phyloP scores from a whole-genome alignment of 1,140 invertebrate genomes.

The Drosophila pectinifera region DNA sequence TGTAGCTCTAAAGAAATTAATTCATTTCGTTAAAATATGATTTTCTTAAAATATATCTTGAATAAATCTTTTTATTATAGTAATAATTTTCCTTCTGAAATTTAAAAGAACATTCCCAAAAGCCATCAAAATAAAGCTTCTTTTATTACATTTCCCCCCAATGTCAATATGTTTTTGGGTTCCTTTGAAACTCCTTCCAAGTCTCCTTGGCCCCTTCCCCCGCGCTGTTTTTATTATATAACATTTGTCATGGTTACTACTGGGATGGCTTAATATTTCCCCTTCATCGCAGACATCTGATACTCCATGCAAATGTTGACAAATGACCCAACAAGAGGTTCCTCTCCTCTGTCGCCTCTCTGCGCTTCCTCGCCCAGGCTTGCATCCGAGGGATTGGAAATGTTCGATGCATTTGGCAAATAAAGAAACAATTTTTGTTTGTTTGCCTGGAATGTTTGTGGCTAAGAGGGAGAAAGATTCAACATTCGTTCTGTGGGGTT shows the following conservation, averaged over 20 bases:
- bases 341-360: neutral
- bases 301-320: slow-evolving; percentile 70
- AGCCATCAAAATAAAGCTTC: neutral
- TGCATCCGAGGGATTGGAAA: slow-evolving; percentile 38
- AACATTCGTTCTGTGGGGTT: slow-evolving; percentile 25
- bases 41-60: too few relatives aligned
- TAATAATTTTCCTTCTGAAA: neutral
- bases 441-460: slow-evolving; percentile 46
- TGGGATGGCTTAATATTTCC: slow-evolving; percentile 3
- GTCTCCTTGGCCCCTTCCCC: neutral
- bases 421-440: slow-evolving; percentile 37
- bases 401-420: slow-evolving; percentile 68
- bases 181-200: slow-evolving; percentile 1
- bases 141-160: neutral
- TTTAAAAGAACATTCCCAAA: too few relatives aligned
- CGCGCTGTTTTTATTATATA: slow-evolving; percentile 57
- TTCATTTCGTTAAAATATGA: too few relatives aligned
- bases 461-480: neutral
- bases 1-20: too few relatives aligned
- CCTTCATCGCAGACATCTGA: slow-evolving; percentile 59
- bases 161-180: neutral
- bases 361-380: neutral
- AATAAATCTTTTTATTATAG: neutral
- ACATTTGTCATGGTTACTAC: slow-evolving; percentile 66
- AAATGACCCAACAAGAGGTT: slow-evolving; percentile 59